Evolutionary conservation across 2,113 vertebrate genomes (phyloP).

Genomic region (Boleophthalmus pectinirostris): DNA sequence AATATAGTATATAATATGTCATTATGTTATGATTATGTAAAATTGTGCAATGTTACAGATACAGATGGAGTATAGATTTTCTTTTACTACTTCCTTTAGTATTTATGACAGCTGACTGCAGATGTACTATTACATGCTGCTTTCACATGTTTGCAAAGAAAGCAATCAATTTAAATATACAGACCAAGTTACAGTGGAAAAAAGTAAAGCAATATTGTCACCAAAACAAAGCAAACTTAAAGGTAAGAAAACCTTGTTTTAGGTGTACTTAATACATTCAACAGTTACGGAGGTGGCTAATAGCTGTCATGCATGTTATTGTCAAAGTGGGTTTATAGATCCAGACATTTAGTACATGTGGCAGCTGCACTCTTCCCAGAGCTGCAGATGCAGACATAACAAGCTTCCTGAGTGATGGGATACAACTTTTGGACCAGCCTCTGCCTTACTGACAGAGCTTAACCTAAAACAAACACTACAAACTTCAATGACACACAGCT

Average conservation of each 20-base stretch:
- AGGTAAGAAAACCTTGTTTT: neutral
- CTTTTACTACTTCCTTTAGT: neutral
- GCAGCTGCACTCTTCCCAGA: slow-evolving; percentile 73
- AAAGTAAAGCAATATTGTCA: too few relatives aligned
- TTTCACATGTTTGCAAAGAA: neutral
- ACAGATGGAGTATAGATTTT: too few relatives aligned
- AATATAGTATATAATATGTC: too few relatives aligned
- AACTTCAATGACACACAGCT: slow-evolving; percentile 59
- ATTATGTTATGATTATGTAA: too few relatives aligned
- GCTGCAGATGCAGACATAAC: slow-evolving; percentile 79
- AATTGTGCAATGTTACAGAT: too few relatives aligned
- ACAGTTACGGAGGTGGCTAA: slow-evolving; percentile 31
- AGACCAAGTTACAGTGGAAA: too few relatives aligned
- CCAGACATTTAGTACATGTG: slow-evolving; percentile 63
- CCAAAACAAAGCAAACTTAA: too few relatives aligned
- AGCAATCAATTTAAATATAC: too few relatives aligned
- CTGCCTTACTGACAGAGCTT: slow-evolving; percentile 43
- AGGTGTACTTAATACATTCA: neutral
- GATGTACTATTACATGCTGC: neutral
- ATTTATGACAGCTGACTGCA: neutral
- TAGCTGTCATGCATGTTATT: slow-evolving; percentile 53
- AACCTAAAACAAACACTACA: slow-evolving; percentile 63
- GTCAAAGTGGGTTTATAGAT: slow-evolving; percentile 57
- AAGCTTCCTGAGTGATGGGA: slow-evolving; percentile 71
- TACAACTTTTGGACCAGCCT: slow-evolving; percentile 45